Percentiles rank a stretch among this genome's conserved stretches.
These are phyloP conservation scores for Saimiri boliviensis DNA, from an alignment of 2,113 vertebrate genomes.

Conservation along the genomic window DNA sequence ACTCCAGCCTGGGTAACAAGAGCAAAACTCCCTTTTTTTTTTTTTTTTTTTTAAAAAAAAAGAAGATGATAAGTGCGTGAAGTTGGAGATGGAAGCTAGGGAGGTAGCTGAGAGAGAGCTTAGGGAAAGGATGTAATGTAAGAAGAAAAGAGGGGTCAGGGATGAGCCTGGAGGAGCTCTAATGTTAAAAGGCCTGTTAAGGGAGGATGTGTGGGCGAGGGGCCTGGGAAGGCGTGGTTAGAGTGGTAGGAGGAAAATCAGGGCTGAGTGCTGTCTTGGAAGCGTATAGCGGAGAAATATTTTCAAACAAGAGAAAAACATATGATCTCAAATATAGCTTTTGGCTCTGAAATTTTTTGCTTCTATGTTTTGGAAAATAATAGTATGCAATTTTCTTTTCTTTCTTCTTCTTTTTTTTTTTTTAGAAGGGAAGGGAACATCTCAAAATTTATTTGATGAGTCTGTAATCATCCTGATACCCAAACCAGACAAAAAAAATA, in stretches of 20 bases:
- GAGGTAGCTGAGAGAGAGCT: background rate
- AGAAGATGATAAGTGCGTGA: too few relatives aligned
- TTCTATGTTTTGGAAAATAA: conserved; percentile 1
- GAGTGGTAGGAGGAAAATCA: background rate
- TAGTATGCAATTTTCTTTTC: background rate
- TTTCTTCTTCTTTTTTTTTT: too few relatives aligned
- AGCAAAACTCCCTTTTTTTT: too few relatives aligned
- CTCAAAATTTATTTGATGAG: background rate
- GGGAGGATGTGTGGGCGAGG: background rate
- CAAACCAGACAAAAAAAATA: background rate
- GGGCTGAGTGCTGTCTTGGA: background rate
- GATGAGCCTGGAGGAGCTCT: background rate
- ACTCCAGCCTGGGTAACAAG: too few relatives aligned
- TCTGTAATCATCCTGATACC: background rate
- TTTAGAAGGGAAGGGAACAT: background rate
- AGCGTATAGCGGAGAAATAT: background rate
- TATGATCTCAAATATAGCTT: background rate
- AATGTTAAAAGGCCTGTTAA: background rate
- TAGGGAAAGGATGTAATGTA: background rate
- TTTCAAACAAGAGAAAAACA: background rate
- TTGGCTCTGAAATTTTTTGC: background rate
- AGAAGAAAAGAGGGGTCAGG: background rate
- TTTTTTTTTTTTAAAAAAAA: too few relatives aligned
- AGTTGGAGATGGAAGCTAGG: background rate
- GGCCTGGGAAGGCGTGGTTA: background rate